Conservation (phyloP, 2,888 invertebrate species). For the Aporophyla nigra region DNA sequence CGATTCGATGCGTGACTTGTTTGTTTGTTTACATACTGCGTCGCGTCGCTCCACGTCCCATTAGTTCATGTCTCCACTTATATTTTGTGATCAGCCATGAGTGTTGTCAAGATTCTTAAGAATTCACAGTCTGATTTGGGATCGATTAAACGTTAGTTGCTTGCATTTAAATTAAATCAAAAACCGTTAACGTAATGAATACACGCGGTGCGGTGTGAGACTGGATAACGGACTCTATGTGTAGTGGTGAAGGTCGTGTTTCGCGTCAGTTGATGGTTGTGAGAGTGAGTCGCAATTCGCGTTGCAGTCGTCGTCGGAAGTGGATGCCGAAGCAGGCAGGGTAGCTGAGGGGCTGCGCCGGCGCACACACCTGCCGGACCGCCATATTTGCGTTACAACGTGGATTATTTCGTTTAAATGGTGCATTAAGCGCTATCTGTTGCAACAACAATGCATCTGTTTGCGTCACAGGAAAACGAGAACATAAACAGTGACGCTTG, state of each 20-base stretch:
- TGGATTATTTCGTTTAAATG: slow-evolving; percentile 61
- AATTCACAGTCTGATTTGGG: slow-evolving; percentile 58
- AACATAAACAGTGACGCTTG: slow-evolving; percentile 25
- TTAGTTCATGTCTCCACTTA: slow-evolving; percentile 59
- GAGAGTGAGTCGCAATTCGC: slow-evolving; percentile 72
- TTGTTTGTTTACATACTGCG: slow-evolving; percentile 81
- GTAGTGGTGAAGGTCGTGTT: slow-evolving; percentile 52
- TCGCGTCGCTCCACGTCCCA: slow-evolving; percentile 63
- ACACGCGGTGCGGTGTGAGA: slow-evolving; percentile 70
- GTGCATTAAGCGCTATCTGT: slow-evolving; percentile 50
- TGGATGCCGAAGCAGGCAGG: slow-evolving; percentile 66
- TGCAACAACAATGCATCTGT: slow-evolving; percentile 49
- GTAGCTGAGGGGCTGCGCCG: slow-evolving; percentile 76
- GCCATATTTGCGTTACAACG: slow-evolving; percentile 73
- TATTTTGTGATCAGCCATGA: slow-evolving; percentile 48
- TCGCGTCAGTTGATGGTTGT: slow-evolving; percentile 41
- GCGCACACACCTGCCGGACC: slow-evolving; percentile 83
- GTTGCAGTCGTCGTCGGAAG: slow-evolving; percentile 78
- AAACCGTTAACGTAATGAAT: slow-evolving; percentile 78
- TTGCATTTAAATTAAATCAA: slow-evolving; percentile 77
- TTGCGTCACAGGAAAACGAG: slow-evolving; percentile 47
- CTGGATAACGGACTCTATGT: slow-evolving; percentile 68
- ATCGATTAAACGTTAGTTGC: slow-evolving; percentile 71
- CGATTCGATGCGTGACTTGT: slow-evolving; percentile 79
- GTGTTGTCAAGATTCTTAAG: slow-evolving; percentile 49